phyloP scores from a whole-genome alignment of 2,888 invertebrate species.

The Drosophila lutescens region DNA sequence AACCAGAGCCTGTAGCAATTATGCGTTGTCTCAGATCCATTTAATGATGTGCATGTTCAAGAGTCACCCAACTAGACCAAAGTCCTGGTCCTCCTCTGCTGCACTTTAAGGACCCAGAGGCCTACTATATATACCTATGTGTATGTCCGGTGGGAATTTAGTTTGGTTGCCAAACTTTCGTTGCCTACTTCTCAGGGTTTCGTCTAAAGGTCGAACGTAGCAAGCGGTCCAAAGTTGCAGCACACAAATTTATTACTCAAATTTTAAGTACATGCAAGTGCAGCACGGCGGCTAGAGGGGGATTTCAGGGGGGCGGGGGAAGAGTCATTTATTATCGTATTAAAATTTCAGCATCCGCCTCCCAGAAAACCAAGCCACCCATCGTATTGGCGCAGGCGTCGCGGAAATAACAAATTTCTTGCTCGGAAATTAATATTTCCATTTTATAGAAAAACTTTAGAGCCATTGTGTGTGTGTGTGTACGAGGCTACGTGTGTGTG shows the following conservation, averaged over 20 bases:
- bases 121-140: background rate
- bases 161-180: slow-evolving; percentile 49
- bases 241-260: slow-evolving; percentile 51
- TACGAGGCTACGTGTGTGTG: slow-evolving; percentile 9
- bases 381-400: slow-evolving; percentile 52
- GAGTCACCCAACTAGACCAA: slow-evolving; percentile 6
- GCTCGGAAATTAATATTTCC: slow-evolving; percentile 81
- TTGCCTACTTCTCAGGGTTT: slow-evolving; percentile 49
- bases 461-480: slow-evolving; percentile 12
- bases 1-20: slow-evolving; percentile 41
- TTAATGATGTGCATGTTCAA: slow-evolving; percentile 26
- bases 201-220: slow-evolving; percentile 46
- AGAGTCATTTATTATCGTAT: slow-evolving; percentile 69
- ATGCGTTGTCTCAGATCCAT: slow-evolving; percentile 33
- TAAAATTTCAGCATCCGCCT: slow-evolving; percentile 58
- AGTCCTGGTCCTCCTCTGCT: background rate
- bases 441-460: slow-evolving; percentile 75
- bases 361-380: slow-evolving; percentile 1
- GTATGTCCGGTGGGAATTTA: slow-evolving; percentile 31
- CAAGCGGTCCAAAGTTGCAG: slow-evolving; percentile 38
- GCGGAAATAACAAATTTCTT: slow-evolving; percentile 81
- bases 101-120: slow-evolving; percentile 29
- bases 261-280: slow-evolving; percentile 41
- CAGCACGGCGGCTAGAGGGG: slow-evolving; percentile 17
- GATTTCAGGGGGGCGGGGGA: background rate